Percentiles rank a stretch among this genome's conserved stretches.
Conservation (phyloP, 2,113 vertebrate genomes). For the Pitta sordida region DNA sequence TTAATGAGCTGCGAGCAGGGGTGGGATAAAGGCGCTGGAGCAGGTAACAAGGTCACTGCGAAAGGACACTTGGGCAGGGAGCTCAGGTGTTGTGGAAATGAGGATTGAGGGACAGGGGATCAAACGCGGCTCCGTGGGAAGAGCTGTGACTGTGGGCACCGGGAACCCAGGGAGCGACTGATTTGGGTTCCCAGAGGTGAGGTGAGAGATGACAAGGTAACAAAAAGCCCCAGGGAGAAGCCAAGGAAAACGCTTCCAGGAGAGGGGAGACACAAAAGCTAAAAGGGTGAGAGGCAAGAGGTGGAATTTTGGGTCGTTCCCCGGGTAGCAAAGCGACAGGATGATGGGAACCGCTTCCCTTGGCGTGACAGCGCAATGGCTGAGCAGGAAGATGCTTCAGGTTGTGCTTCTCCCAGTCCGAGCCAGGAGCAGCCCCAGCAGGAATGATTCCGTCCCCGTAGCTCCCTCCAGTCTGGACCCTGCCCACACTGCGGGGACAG, state of each 20-base stretch:
- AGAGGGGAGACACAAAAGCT: not conserved
- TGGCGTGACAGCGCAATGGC: not conserved
- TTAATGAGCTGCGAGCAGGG: not conserved
- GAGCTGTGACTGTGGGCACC: rapidly evolving
- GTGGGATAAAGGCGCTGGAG: not conserved
- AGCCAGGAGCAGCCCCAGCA: not conserved
- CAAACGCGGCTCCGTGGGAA: rapidly evolving
- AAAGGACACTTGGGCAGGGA: not conserved
- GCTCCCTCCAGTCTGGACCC: too few species aligned
- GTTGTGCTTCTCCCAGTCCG: not conserved
- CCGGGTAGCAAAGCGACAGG: not conserved
- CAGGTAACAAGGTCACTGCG: not conserved
- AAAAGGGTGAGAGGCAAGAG: not conserved
- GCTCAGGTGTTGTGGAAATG: rapidly evolving
- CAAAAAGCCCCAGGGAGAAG: not conserved
- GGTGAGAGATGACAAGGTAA: not conserved
- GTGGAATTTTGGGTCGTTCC: not conserved
- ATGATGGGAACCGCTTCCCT: rapidly evolving
- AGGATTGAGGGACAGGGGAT: not conserved
- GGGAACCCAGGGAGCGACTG: not conserved
- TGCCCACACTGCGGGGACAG: too few species aligned
- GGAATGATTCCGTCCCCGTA: not conserved
- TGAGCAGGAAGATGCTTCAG: not conserved
- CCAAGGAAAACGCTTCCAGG: not conserved
- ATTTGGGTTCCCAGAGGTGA: not conserved